phyloP scores from a whole-genome alignment of 1,140 invertebrate species.

The Pseudachorutes palmiensis region DNA sequence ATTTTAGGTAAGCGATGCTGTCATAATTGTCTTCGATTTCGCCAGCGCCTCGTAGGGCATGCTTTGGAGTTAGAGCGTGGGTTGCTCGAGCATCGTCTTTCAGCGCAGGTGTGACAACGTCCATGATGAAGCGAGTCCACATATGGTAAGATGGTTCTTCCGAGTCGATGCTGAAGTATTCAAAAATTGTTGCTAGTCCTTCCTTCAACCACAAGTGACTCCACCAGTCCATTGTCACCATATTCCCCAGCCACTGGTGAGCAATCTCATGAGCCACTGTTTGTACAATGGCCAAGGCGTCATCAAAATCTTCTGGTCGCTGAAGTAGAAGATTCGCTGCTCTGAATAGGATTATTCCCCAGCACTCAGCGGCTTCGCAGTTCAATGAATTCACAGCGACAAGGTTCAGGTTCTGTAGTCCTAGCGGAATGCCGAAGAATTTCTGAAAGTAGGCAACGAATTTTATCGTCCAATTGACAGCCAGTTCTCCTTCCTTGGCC shows the following conservation, averaged over 20 bases:
- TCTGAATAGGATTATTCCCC: neutral
- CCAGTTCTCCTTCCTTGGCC: neutral
- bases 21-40: neutral
- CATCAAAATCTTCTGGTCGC: neutral
- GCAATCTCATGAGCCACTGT: neutral
- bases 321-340: neutral
- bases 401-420: neutral
- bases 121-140: neutral
- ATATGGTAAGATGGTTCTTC: neutral
- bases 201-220: neutral
- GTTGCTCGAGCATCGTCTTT: neutral
- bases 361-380: neutral
- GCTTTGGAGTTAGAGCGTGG: neutral
- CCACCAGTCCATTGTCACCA: neutral
- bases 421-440: neutral
- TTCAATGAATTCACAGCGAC: neutral
- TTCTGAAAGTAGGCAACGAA: neutral
- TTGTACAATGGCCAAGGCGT: neutral
- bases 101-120: neutral
- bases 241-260: neutral
- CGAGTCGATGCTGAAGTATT: neutral
- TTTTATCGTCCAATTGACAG: neutral
- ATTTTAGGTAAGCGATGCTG: neutral
- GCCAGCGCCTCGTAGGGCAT: neutral
- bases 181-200: neutral